Base-by-base conservation (phyloP, 2,797 vertebrate genomes). In the Toxotes lorentzi region DNA sequence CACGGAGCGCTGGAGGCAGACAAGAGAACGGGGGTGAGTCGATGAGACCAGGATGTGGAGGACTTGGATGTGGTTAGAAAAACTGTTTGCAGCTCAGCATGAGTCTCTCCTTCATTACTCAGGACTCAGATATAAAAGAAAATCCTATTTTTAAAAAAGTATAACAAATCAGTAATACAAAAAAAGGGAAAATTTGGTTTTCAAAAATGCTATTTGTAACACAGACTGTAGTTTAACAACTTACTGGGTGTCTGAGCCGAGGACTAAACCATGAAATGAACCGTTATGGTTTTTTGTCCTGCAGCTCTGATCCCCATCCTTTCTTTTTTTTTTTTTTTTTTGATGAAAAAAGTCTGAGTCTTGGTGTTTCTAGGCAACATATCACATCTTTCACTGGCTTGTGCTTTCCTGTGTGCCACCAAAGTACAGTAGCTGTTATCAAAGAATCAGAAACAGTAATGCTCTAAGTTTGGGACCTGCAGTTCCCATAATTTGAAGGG, bases 1-100 rank as follows among this genome's bases (percentile, higher is more conserved):
- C 95, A 95, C 1, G 98, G 96, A n/a, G 98, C 98, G 10, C 93
- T 99, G 93, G 98, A 99, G 91, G 95, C 98, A 89, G 98, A 99
- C 92, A 99, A 98, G 93, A 97, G 98, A 88, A 98, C 99, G 68
- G 98, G 97, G 95, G 98, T 99, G 95, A 84, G 92, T 67, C 27
- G 19, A 9, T 12, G 1, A 56, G 16, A 12, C 23, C 4, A 27
- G 12, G 5, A 5, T 11, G 8, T 50, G 48, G 50, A 23, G 47
- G 47, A 17, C 19, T 1, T n/a, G 21, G n/a, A 27, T 27, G 27
- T 30, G 4, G 10, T n/a, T 4, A 7, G 23, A 16, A 27, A 54
- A 54, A 7, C 16, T 16, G 1, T 7, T 12, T 40, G n/a, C 51
- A 53, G 16, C n/a, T 48, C 10, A 0, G 11, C 19, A 5, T 58